Conservation (phyloP, 2,113 vertebrate genomes). For the Hipposideros armiger region DNA sequence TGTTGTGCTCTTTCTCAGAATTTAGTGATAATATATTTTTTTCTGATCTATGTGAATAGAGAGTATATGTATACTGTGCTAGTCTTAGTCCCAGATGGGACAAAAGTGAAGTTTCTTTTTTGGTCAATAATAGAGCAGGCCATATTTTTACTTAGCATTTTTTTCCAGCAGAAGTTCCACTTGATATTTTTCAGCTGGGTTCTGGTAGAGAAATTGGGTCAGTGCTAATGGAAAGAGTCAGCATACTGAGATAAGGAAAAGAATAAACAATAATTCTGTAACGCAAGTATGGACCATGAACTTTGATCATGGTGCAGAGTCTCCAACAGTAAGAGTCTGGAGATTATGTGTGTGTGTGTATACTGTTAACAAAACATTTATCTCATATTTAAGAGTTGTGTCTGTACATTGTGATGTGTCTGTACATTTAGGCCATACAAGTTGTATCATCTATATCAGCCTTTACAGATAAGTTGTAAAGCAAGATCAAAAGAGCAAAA, state of each 20-base stretch:
- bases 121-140: background rate
- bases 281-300: background rate
- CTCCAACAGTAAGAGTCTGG: background rate
- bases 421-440: background rate
- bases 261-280: background rate
- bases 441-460: background rate
- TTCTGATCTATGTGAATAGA: background rate
- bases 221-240: conserved; percentile 32
- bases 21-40: background rate
- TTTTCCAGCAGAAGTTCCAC: conserved; percentile 49
- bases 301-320: background rate
- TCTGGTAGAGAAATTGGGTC: background rate
- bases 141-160: conserved; percentile 19
- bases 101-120: conserved; percentile 36
- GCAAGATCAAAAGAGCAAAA: background rate
- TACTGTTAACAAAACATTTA: background rate
- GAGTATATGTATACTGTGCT: background rate
- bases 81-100: background rate
- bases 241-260: background rate
- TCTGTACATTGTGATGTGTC: background rate
- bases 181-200: conserved; percentile 9
- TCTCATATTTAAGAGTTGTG: background rate
- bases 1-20: background rate
- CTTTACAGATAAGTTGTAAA: background rate
- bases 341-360: background rate